Base-by-base conservation (phyloP, 2,113 vertebrate genomes). In the Odocoileus hemionus region DNA sequence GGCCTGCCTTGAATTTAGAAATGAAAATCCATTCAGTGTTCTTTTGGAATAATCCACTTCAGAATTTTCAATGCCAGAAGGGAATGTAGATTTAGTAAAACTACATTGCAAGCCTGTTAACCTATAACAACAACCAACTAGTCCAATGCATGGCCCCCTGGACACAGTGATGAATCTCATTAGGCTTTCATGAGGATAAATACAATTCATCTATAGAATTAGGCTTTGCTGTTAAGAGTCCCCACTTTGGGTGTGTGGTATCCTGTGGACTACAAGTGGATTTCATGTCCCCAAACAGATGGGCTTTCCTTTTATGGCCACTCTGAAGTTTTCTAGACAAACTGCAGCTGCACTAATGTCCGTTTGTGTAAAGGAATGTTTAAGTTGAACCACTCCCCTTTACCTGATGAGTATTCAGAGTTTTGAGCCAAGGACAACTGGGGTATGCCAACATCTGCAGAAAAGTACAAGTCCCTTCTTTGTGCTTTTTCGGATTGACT, bases 261-360 rank as follows among this genome's bases (percentile, higher is more conserved):
- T 94, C 97, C 97, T 89, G 96, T 96, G 95, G 97, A 96, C 97
- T 98, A 36, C 91, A 96, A 86, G 94, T 95, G 98, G 97, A 97
- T 98, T 98, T 98, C 91, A 92, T 97, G 97, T 98, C 95, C 97
- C 97, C 89, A 97, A 95, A 97, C 97, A 98, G 97, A 98, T 98
- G 97, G 96, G 96, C 95, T 97, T 96, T 97, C 95, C 97, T 91
- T 98, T 98, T 97, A 98, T 97, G 95, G 79, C 97, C 83, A 88
- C 91, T 98, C 91, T 91, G 96, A 93, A 93, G 89, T 97, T 97
- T 97, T 70, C 97, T 78, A 96, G 89, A 96, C 96, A 97, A 98
- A 97, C 89, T 0, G 2, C 96, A 98, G 95, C 97, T 98, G 96
- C 7, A 50, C 89, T 97, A 97, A 97, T 95, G 86, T 97, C 89